phyloP scores from a whole-genome alignment of 2,888 invertebrate genomes.

The Drosophila percnosoma region DNA sequence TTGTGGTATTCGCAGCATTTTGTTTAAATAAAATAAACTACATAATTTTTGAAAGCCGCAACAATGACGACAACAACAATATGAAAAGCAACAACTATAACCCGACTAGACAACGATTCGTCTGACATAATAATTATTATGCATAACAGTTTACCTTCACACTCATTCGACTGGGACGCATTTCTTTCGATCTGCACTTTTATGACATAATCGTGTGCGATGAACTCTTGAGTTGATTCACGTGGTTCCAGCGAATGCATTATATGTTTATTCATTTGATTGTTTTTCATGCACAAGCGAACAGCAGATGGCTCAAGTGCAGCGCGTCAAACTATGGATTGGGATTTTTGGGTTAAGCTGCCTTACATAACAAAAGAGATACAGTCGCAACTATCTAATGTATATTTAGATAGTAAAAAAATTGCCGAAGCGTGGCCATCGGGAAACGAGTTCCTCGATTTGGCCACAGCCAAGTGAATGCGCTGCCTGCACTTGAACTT shows the following conservation, averaged over 20 bases:
- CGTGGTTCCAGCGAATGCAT: constrained; percentile 2
- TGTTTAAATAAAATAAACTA: constrained; percentile 39
- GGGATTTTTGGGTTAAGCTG: constrained; percentile 62
- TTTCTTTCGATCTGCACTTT: constrained; percentile 43
- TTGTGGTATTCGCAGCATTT: constrained; percentile 32
- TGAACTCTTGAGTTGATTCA: constrained; percentile 37
- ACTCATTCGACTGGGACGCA: constrained; percentile 52
- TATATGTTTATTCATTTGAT: constrained; percentile 5
- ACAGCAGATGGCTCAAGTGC: constrained; percentile 52
- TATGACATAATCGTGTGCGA: constrained; percentile 61
- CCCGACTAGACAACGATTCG: constrained; percentile 20
- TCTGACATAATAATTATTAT: constrained; percentile 78
- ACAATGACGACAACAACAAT: constrained; percentile 27
- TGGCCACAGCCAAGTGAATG: constrained; percentile 46
- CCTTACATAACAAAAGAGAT: constrained; percentile 52
- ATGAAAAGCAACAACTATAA: constrained; percentile 10
- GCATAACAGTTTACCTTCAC: constrained; percentile 59
- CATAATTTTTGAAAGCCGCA: constrained; percentile 63
- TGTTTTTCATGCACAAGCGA: constrained; percentile 33
- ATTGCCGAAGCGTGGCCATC: constrained; percentile 53
- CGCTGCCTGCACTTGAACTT: constrained; percentile 75
- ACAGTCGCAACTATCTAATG: constrained; percentile 15
- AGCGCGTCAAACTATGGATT: constrained; percentile 49
- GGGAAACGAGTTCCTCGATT: constrained; percentile 57
- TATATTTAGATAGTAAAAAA: constrained; percentile 56